Percentiles rank a stretch among this genome's conserved stretches.
Evolutionary conservation across 2,797 vertebrate species (phyloP).

Genomic region (Sebastes minor): DNA sequence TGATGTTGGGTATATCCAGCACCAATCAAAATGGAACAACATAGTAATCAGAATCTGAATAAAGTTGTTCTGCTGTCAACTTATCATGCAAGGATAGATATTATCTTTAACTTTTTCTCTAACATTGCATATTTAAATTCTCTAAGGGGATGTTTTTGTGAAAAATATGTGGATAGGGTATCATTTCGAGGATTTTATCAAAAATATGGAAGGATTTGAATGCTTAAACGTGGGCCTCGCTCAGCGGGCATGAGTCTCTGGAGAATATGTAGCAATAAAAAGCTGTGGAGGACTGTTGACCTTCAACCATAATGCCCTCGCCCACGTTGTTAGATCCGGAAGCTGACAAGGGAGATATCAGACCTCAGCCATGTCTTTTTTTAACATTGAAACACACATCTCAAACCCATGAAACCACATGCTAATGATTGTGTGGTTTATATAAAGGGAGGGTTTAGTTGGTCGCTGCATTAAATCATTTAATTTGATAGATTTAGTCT

Average conservation of each 20-base stretch:
- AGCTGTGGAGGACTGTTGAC: background rate
- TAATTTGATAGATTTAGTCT: background rate
- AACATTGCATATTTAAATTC: background rate
- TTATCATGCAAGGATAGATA: background rate
- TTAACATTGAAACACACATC: background rate
- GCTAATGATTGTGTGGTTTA: background rate
- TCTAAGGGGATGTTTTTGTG: background rate
- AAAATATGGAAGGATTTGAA: background rate
- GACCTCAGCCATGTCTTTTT: background rate
- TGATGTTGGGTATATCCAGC: background rate
- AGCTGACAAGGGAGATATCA: background rate
- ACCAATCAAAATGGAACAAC: background rate
- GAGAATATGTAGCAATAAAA: background rate
- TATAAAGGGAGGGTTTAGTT: background rate
- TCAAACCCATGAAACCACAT: background rate
- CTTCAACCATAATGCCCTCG: background rate
- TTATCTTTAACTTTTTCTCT: background rate
- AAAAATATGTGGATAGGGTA: background rate
- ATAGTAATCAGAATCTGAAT: background rate
- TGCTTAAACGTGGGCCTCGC: background rate
- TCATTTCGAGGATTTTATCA: background rate
- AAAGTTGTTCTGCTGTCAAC: background rate
- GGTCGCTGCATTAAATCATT: background rate
- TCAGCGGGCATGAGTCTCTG: background rate
- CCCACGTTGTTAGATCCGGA: background rate